Conservation (phyloP, 2,113 vertebrate genomes). For the Pterocles orientalis region DNA sequence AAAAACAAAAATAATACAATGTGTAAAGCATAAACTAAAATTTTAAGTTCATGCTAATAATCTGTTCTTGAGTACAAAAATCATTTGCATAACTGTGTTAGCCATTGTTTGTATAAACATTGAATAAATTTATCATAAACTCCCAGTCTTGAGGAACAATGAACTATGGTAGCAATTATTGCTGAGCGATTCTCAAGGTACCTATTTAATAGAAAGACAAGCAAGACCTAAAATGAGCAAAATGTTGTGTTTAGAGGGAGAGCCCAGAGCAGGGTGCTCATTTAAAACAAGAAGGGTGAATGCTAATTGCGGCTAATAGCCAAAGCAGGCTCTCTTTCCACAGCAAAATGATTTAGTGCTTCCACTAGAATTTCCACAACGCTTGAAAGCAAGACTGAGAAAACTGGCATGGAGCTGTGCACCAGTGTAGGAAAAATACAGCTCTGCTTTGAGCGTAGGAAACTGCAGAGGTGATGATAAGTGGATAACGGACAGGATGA, state of each 20-base stretch:
- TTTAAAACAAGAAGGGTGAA: neutral
- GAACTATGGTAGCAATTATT: neutral
- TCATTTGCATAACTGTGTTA: neutral
- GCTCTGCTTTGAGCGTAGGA: neutral
- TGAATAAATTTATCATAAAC: neutral
- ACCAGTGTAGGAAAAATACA: neutral
- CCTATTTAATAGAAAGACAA: neutral
- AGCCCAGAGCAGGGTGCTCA: neutral
- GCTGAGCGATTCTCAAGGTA: neutral
- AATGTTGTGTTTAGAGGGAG: neutral
- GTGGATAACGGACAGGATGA: neutral
- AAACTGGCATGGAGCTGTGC: neutral
- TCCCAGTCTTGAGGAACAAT: neutral
- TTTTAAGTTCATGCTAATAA: neutral
- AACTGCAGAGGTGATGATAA: neutral
- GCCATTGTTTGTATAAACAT: neutral
- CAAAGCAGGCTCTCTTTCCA: neutral
- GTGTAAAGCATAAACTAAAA: neutral
- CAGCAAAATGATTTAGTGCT: neutral
- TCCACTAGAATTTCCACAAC: slow-evolving; percentile 3
- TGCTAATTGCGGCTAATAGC: neutral
- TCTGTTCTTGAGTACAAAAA: neutral
- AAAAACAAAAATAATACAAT: neutral
- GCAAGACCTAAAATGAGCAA: neutral
- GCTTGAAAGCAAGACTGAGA: neutral